Conservation (phyloP, 2,113 vertebrate species). For the Heterochromis multidens region DNA sequence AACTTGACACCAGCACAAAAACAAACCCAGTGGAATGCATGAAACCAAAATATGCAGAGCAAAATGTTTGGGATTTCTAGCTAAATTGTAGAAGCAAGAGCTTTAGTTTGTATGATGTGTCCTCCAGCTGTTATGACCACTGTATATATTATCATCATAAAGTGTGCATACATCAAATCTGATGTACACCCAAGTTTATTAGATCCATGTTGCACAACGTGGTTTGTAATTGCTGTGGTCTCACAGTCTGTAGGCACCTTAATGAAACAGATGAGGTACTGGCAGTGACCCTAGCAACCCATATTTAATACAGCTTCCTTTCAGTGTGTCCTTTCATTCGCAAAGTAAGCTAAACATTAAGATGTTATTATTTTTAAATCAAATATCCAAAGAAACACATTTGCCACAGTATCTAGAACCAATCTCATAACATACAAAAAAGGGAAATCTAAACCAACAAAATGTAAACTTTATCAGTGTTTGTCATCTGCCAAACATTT, state of each 20-base stretch:
- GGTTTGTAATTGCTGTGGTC: neutral
- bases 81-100: too few relatives aligned
- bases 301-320: neutral
- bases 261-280: neutral
- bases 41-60: too few relatives aligned
- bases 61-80: too few relatives aligned
- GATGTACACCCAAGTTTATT: neutral
- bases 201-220: neutral
- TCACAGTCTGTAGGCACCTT: neutral
- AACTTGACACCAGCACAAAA: too few relatives aligned
- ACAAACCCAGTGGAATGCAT: too few relatives aligned
- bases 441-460: neutral
- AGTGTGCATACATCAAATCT: neutral
- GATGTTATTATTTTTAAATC: neutral
- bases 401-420: neutral
- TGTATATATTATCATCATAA: neutral
- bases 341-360: neutral
- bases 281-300: neutral
- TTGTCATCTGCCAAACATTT: neutral
- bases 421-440: neutral
- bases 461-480: neutral
- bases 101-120: neutral
- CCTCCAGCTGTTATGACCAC: neutral
- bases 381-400: neutral
- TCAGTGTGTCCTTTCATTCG: neutral